Evolutionary conservation across 2,888 invertebrate species (phyloP).

Genomic region (Stenotaenia linearis): DNA sequence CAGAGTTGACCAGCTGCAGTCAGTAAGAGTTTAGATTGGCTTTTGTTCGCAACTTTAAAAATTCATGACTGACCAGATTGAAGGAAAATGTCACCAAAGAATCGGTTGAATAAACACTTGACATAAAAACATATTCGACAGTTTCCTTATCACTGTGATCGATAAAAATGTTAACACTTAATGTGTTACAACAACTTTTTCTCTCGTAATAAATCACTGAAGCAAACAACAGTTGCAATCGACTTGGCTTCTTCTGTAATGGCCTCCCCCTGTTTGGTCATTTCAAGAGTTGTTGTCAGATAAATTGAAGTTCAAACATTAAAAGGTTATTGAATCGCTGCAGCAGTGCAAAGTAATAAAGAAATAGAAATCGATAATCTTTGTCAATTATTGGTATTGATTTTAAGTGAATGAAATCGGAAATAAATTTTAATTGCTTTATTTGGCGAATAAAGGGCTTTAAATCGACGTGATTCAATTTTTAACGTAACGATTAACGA

Average conservation of each 20-base stretch:
- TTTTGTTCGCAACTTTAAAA: neutral
- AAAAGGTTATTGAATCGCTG: neutral
- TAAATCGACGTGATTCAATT: no score
- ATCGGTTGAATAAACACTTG: no score
- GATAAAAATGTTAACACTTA: neutral
- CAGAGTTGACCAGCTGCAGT: neutral
- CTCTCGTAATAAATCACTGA: neutral
- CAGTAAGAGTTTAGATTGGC: neutral
- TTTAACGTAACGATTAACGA: no score
- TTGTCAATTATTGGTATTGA: no score
- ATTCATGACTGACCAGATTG: neutral
- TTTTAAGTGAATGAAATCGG: no score
- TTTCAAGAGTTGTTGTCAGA: neutral
- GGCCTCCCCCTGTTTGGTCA: neutral
- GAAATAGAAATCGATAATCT: no score
- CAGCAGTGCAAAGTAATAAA: neutral
- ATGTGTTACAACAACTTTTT: neutral
- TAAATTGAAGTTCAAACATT: neutral
- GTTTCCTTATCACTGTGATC: neutral
- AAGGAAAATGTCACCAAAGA: neutral
- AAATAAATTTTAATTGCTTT: no score
- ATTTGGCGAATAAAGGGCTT: no score
- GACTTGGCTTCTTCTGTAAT: neutral
- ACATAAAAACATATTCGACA: no score
- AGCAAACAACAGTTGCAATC: neutral